phyloP scores from a whole-genome alignment of 1,140 invertebrate species.

The Ridgeia piscesae region DNA sequence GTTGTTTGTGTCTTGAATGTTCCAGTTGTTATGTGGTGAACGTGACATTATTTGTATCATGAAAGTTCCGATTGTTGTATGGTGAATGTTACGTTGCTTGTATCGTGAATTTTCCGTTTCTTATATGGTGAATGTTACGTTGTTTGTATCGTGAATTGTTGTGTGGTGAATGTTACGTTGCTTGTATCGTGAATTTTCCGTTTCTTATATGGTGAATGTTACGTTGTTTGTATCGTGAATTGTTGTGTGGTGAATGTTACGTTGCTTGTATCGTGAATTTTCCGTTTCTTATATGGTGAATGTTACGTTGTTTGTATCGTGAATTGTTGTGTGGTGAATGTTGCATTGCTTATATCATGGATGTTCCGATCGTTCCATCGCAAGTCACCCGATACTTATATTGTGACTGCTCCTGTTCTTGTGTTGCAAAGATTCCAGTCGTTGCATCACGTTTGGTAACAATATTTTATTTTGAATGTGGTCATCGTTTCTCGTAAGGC shows the following conservation, averaged over 20 bases:
- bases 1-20: no score
- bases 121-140: background rate
- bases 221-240: background rate
- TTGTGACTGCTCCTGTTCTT: no score
- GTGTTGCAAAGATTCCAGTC: no score
- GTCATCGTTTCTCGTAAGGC: no score
- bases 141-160: background rate
- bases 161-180: background rate
- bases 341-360: background rate
- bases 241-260: background rate
- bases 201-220: background rate
- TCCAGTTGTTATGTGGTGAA: no score
- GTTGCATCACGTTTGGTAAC: no score
- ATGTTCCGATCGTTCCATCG: background rate
- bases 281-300: background rate
- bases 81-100: background rate
- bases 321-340: background rate
- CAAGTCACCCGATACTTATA: no score
- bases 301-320: background rate
- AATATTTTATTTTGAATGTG: no score
- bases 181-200: background rate
- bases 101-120: background rate
- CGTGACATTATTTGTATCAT: background rate
- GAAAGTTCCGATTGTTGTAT: background rate
- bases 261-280: background rate